These are phyloP conservation scores for Denticeps clupeoides DNA, from an alignment of 2,797 vertebrate species.

Conservation along the genomic window DNA sequence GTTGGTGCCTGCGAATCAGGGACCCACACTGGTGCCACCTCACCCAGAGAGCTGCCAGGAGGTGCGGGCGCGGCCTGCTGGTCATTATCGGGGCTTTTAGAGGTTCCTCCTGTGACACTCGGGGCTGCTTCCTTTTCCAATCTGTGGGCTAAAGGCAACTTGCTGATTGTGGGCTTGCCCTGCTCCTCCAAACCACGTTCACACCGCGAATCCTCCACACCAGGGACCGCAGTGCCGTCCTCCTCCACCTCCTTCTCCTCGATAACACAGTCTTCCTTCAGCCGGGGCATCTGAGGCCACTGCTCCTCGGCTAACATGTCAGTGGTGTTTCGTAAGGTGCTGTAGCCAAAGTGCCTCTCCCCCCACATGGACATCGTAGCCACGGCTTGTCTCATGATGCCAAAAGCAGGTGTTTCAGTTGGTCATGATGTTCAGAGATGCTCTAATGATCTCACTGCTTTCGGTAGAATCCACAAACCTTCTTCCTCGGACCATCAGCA, in stretches of 20 bases:
- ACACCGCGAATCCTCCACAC: no score
- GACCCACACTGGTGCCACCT: constrained; percentile 87
- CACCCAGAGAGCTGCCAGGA: constrained; percentile 63
- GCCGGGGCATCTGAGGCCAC: constrained; percentile 67
- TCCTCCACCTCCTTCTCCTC: constrained; percentile 97
- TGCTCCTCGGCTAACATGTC: constrained; percentile 43
- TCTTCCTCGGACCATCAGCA: no score
- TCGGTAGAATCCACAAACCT: no score
- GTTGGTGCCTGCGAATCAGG: constrained; percentile 90
- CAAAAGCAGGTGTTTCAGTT: no score
- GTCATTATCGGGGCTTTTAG: constrained; percentile 78
- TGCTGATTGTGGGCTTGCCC: constrained; percentile 55
- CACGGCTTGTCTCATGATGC: constrained; percentile 44
- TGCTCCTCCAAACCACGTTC: no score
- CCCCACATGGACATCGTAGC: constrained; percentile 57
- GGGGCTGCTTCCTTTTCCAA: constrained; percentile 21
- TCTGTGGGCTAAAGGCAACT: constrained; percentile 26
- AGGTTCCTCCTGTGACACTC: constrained; percentile 6
- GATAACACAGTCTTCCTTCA: constrained; percentile 92
- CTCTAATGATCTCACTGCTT: no score
- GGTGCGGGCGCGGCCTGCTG: constrained; percentile 48
- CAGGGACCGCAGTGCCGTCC: no score
- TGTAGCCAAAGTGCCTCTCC: constrained; percentile 41
- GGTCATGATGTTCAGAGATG: no score
- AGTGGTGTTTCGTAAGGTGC: constrained; percentile 47